Evolutionary conservation across 2,888 invertebrate genomes (phyloP).

Genomic region (Erebia palarica): DNA sequence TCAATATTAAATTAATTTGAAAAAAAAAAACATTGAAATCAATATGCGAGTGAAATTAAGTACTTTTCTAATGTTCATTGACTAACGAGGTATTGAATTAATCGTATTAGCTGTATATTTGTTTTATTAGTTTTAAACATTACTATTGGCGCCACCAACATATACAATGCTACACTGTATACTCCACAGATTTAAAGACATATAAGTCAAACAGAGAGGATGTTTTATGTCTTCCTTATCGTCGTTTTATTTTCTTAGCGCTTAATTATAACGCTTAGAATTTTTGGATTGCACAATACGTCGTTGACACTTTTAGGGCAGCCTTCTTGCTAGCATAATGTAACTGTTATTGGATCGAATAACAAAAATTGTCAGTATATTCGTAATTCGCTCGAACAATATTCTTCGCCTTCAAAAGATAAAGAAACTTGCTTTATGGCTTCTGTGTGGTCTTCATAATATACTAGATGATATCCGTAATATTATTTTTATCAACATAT

Average conservation of each 20-base stretch:
- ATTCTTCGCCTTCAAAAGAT: neutral
- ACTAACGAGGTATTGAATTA: neutral
- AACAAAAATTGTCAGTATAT: neutral
- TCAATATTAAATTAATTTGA: neutral
- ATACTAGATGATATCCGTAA: neutral
- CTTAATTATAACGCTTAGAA: too few species aligned
- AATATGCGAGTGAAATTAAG: constrained; percentile 1
- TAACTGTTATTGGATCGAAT: neutral
- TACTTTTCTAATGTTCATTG: constrained; percentile 7
- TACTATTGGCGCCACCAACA: neutral
- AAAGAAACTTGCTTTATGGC: neutral
- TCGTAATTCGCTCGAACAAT: neutral
- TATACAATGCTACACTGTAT: neutral
- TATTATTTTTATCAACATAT: neutral
- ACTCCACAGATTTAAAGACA: neutral
- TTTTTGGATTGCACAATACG: constrained; percentile 7
- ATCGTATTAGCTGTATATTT: neutral
- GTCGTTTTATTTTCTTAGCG: neutral
- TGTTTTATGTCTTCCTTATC: constrained; percentile 22
- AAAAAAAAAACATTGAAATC: constrained; percentile 3
- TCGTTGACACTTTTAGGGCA: constrained; percentile 8
- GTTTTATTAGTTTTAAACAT: constrained; percentile 2
- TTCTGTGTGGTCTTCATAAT: neutral
- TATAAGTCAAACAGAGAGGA: constrained; percentile 2
- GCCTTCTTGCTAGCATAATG: neutral